These are phyloP conservation scores for Gambelia wislizenii DNA, from an alignment of 2,797 vertebrate species.

Conservation along the genomic window DNA sequence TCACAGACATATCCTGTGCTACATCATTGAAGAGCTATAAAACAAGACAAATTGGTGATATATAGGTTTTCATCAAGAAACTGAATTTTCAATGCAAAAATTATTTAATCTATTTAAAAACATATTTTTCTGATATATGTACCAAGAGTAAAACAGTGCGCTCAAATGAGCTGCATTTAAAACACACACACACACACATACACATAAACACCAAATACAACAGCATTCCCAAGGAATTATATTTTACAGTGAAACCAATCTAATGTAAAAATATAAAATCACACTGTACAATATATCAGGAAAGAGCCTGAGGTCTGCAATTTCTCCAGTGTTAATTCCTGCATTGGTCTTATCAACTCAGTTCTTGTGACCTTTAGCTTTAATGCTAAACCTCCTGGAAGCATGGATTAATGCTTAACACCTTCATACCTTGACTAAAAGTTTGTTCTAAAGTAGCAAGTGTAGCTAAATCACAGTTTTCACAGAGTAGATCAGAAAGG, in stretches of 20 bases:
- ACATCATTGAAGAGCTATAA: constrained; percentile 83
- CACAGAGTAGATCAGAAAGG: no score
- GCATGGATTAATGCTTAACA: neutral
- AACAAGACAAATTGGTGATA: neutral
- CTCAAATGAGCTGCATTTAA: neutral
- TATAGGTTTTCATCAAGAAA: neutral
- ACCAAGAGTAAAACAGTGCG: neutral
- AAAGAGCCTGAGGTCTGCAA: neutral
- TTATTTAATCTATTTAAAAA: neutral
- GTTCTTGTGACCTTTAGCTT: neutral
- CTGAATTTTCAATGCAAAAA: neutral
- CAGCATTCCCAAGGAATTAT: no score
- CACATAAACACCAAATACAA: no score
- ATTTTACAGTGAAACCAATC: neutral
- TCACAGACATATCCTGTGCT: rapidly evolving
- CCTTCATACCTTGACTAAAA: no score
- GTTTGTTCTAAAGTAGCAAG: neutral
- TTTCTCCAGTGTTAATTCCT: neutral
- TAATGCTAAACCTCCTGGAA: no score
- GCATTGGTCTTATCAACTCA: neutral
- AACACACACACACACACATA: no score
- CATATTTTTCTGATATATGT: neutral
- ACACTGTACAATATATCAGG: no score
- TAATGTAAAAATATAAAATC: neutral
- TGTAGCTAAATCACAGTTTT: neutral